Base-by-base conservation (phyloP, 2,888 invertebrate genomes). In the Nysson spinosus region DNA sequence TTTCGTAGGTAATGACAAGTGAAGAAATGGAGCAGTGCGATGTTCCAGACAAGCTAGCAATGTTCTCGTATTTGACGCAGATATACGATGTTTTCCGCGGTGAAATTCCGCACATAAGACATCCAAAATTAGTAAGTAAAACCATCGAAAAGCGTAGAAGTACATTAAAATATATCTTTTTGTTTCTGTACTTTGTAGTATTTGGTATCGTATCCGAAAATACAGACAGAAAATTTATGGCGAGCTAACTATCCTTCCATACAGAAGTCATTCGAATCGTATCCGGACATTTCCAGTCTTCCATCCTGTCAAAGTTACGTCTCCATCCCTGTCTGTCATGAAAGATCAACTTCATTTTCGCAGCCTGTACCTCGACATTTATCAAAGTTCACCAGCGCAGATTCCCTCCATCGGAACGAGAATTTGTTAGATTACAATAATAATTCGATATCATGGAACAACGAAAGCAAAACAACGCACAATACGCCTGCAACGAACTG, bases 11-110 rank as follows among this genome's bases (percentile, higher is more conserved):
- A 64, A 92, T 95, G 91, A 93, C 93, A 4, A 92, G 94, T 0
- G 91, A 91, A 77, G 96, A 96, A 80, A 93, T 94, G 86, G 90
- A 91, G 3, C 90, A 91, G 44, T 92, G 90, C 77, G 90, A 93
- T 69, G 89, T 91, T 17, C 91, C 94, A 0, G 95, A 96, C 83
- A 92, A 92, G 69, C 88, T 92, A 40, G 91, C 92, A 32, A 91
- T 96, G 88, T 91, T 96, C 12, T 92, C 94, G 49, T 98, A 97
- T 85, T 89, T 98, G 64, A 92, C 94, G 43, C 94, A 96, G 86
- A 93, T 98, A 67, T 97, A 97, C 88, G 93, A 95, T 85, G 92
- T 93, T 51, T 97, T 98, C 89, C 93, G 96, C 78, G 95, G 96
- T 39, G 96, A 97, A 88, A 95, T 96, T 79, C 96, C 97, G 4